Conservation (phyloP, 1,140 invertebrate species). For the Potamilus streckersoni region DNA sequence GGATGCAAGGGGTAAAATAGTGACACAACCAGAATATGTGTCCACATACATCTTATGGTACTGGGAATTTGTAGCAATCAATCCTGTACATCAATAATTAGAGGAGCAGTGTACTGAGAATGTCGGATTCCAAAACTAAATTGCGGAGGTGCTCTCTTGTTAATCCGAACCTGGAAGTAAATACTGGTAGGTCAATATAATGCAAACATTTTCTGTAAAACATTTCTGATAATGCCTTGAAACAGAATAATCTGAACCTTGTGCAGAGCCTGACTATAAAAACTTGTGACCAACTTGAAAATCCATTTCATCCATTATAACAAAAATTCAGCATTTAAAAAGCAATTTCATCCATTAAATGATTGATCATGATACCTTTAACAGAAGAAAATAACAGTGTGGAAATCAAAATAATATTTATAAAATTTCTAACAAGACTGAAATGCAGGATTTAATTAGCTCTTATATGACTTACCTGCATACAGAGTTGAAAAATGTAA, state of each 20-base stretch:
- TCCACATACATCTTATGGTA: slow-evolving; percentile 2
- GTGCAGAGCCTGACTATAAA: not conserved
- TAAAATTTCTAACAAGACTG: not conserved
- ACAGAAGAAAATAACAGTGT: not conserved
- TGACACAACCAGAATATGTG: not conserved
- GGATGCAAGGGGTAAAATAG: not conserved
- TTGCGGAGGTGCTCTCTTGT: slow-evolving; percentile 69
- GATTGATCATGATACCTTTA: not conserved
- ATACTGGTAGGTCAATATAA: slow-evolving; percentile 4
- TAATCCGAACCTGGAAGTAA: slow-evolving; percentile 62
- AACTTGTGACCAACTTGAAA: not conserved
- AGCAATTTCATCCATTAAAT: not conserved
- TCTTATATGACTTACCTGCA: no score
- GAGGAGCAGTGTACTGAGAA: slow-evolving; percentile 76
- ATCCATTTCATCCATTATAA: not conserved
- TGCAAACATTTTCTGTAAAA: slow-evolving; percentile 21
- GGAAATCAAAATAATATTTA: not conserved
- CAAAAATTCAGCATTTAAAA: not conserved
- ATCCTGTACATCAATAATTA: slow-evolving; percentile 51
- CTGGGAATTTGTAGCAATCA: slow-evolving; percentile 12
- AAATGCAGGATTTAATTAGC: no score
- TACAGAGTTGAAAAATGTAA: no score
- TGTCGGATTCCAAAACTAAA: slow-evolving; percentile 90
- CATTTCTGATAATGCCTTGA: slow-evolving; percentile 6
- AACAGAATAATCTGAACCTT: slow-evolving; percentile 7